These are phyloP conservation scores for Aplysia californica DNA, from an alignment of 1,140 invertebrate genomes.

Conservation along the genomic window DNA sequence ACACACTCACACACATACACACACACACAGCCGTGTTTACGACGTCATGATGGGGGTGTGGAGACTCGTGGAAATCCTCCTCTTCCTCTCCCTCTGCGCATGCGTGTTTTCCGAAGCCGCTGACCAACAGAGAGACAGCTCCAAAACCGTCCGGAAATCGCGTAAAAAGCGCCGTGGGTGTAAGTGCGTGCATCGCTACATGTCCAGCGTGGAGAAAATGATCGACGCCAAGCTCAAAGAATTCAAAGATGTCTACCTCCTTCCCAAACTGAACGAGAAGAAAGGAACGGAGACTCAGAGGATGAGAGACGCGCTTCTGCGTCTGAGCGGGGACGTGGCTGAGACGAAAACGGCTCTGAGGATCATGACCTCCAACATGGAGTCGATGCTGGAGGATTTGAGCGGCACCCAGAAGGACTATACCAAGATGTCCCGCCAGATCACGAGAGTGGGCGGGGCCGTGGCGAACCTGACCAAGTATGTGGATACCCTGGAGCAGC, in stretches of 20 bases:
- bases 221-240: conserved; percentile 26
- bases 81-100: conserved; percentile 4
- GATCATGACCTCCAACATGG: conserved; percentile 14
- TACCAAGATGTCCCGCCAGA: neutral
- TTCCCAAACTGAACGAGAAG: conserved; percentile 13
- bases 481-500: conserved; percentile 23
- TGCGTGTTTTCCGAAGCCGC: neutral
- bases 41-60: conserved; percentile 12
- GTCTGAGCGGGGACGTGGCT: conserved; percentile 17
- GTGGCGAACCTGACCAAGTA: conserved; percentile 26
- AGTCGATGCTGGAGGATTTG: conserved; percentile 15
- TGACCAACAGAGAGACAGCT: neutral
- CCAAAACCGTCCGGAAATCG: neutral
- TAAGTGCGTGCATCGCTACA: conserved; percentile 23
- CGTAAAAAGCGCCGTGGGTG: conserved; percentile 18
- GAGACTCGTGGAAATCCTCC: neutral
- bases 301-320: conserved; percentile 13
- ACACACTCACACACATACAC: no score
- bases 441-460: conserved; percentile 4
- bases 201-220: conserved; percentile 20
- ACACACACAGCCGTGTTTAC: no score
- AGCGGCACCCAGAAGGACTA: conserved; percentile 12
- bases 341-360: conserved; percentile 23
- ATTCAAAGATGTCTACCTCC: conserved; percentile 12
- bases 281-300: neutral